Evolutionary conservation across 2,888 invertebrate species (phyloP), one percentile per base, ranked within the genome.

Genomic region (Nowickia ferox): DNA sequence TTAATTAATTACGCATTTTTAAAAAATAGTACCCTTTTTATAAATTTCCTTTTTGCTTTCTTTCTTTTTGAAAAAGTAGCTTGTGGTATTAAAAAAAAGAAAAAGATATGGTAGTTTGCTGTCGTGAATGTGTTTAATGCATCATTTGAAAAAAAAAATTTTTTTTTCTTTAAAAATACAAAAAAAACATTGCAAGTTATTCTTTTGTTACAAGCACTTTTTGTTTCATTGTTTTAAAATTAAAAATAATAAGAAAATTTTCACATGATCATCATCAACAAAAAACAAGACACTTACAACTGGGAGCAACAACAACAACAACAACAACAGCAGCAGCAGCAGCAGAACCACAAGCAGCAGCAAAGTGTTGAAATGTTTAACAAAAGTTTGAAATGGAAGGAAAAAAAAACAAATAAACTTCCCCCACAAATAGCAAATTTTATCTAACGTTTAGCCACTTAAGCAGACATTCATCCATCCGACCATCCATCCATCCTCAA

Each of bases 211-310:
- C 22, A 44, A 57, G 15, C 15, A 11, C 1, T 17, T 59, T 59
- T 3, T 53, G 11, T 66, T 40, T 38, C 9, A 44, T 57, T 44
- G 30, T 57, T 19, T 72, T 44, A n/a, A 71, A 72, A 46, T 11
- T n/a, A 19, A 63, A 63, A 42, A 51, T 22, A 53, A 53, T 9
- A 59, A 48, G 13, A 30, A 46, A 48, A 22, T 75, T 75, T n/a
- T 63, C 74, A 63, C 63, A 63, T 51, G 63, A 22, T 63, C 42
- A 44, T 66, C 77, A 66, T 30, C 57, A 51, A 17, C 40, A 75
- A 75, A 15, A 38, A 74, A 74, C 55, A 57, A 57, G 57, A 69
- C 53, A 48, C 61, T 66, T 48, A 72, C 57, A 69, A 69, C 75
- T 22, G n/a, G 30, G 30, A 30, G n/a, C 30, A 44, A 22, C 51